phyloP scores from a whole-genome alignment of 2,797 vertebrate genomes.

The Eospalax fontanierii region DNA sequence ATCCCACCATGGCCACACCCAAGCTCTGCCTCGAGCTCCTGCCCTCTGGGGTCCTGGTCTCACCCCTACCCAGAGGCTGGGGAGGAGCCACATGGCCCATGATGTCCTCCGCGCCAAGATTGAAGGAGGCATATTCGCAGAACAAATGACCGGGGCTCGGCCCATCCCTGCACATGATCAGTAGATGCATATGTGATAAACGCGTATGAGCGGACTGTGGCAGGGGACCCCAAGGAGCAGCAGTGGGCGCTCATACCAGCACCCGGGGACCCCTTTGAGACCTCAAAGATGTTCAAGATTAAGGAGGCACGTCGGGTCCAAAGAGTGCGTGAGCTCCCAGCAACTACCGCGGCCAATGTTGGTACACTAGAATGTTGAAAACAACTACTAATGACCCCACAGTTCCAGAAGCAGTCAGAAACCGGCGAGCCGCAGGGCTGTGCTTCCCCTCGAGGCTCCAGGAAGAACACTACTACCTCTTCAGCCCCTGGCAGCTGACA shows the following conservation, averaged over 20 bases:
- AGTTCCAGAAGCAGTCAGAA: background rate
- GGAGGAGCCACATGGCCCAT: background rate
- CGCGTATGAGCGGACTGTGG: fast-evolving
- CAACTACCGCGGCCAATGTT: background rate
- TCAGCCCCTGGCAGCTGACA: background rate
- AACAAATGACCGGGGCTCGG: background rate
- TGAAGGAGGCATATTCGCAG: too few relatives aligned
- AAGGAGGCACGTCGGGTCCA: too few relatives aligned
- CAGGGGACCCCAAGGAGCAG: background rate
- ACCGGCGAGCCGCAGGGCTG: fast-evolving
- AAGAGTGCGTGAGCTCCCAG: too few relatives aligned
- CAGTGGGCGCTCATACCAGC: background rate
- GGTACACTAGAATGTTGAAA: fast-evolving
- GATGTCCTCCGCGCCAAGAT: background rate
- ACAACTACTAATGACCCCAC: background rate
- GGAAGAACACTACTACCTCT: background rate
- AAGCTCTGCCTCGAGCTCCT: background rate
- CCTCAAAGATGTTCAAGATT: too few relatives aligned
- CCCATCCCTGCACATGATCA: background rate
- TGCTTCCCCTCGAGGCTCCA: fast-evolving
- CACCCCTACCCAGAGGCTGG: background rate
- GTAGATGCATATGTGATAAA: background rate
- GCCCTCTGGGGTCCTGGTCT: background rate
- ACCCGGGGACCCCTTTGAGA: too few relatives aligned
- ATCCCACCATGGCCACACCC: background rate